Evolutionary conservation across 1,140 invertebrate species (phyloP).

Genomic region (Parapsyche elsis): DNA sequence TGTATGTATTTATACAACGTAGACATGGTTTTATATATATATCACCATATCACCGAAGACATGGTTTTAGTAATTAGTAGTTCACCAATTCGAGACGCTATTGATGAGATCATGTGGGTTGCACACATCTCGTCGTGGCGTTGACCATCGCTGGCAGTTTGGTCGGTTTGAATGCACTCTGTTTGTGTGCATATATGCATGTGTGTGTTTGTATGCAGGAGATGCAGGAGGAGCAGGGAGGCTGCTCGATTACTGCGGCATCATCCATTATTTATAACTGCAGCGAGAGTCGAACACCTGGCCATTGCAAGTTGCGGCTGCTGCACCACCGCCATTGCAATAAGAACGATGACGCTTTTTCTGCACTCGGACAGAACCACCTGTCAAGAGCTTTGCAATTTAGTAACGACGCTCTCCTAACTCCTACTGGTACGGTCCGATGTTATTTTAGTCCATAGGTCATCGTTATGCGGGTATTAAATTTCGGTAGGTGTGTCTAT

Average conservation of each 20-base stretch:
- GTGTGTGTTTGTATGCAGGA: background rate
- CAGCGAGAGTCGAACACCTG: conserved; percentile 27
- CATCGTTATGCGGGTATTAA: too few relatives aligned
- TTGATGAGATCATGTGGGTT: too few relatives aligned
- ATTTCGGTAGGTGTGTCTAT: too few relatives aligned
- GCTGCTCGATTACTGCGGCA: conserved; percentile 18
- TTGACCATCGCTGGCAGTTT: background rate
- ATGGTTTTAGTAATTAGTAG: too few relatives aligned
- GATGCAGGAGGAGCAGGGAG: background rate
- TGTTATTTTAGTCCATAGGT: too few relatives aligned
- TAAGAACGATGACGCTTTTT: background rate
- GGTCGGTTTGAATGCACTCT: background rate
- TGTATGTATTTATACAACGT: background rate
- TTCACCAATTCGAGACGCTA: too few relatives aligned
- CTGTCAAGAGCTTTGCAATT: too few relatives aligned
- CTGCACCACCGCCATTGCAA: background rate
- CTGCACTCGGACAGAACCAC: background rate
- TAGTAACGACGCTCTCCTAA: too few relatives aligned
- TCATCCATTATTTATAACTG: conserved; percentile 36
- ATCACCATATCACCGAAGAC: background rate
- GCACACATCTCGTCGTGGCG: background rate
- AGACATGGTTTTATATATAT: background rate
- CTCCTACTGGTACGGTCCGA: too few relatives aligned
- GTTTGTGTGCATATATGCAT: background rate
- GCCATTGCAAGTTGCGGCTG: background rate